Conservation (phyloP, 2,888 invertebrate genomes). For the Macrophya alboannulata region DNA sequence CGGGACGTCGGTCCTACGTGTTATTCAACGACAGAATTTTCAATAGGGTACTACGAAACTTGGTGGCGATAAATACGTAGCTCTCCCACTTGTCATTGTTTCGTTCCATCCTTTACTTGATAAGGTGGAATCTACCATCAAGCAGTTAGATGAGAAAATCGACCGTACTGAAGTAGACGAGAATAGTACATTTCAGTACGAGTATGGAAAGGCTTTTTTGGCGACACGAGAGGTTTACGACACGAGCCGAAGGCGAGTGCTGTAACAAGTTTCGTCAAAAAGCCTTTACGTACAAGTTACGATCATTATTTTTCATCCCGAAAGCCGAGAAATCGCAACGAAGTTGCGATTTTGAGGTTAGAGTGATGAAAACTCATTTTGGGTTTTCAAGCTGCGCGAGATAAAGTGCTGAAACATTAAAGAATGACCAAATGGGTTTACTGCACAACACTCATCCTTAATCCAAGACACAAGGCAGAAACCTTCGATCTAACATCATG, state of each 20-base stretch:
- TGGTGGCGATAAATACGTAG: slow-evolving; percentile 62
- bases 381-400: slow-evolving; percentile 62
- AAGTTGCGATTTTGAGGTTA: too few species aligned
- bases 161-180: slow-evolving; percentile 60
- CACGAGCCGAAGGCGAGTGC: too few species aligned
- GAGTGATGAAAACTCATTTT: slow-evolving; percentile 62
- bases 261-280: too few species aligned
- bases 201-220: too few species aligned
- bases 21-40: too few species aligned
- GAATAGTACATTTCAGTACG: too few species aligned
- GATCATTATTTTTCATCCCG: too few species aligned
- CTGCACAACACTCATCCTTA: slow-evolving; percentile 64
- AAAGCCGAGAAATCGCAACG: too few species aligned
- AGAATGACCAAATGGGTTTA: slow-evolving; percentile 66
- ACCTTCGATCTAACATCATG: slow-evolving; percentile 63
- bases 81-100: slow-evolving; percentile 58
- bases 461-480: slow-evolving; percentile 66
- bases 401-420: slow-evolving; percentile 68
- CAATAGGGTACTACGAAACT: slow-evolving; percentile 55
- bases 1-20: too few species aligned
- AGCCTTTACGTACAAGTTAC: too few species aligned
- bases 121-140: slow-evolving; percentile 61
- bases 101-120: slow-evolving; percentile 64
- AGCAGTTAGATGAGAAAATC: slow-evolving; percentile 60
- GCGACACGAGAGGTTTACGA: too few species aligned